phyloP scores from a whole-genome alignment of 2,888 invertebrate species.

The Oligia fasciuncula region DNA sequence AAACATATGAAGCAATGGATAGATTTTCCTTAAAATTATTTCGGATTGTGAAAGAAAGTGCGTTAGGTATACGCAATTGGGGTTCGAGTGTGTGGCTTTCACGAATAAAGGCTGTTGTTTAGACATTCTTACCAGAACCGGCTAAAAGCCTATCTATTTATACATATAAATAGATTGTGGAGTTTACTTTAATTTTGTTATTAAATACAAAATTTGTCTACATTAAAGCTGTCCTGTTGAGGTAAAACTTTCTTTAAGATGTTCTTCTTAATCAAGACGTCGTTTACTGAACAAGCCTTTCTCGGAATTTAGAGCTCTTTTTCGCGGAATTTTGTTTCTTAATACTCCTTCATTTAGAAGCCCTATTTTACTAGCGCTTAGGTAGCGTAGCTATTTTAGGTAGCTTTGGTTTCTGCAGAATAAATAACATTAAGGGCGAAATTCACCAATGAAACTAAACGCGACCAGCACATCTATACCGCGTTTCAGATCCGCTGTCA shows the following conservation, averaged over 20 bases:
- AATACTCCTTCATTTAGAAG: slow-evolving; percentile 7
- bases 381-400: background rate
- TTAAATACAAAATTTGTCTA: no score
- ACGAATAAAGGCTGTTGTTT: background rate
- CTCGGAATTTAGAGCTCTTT: slow-evolving; percentile 28
- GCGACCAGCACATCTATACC: no score
- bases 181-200: background rate
- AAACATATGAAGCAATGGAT: background rate
- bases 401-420: background rate
- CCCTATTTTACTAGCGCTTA: background rate
- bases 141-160: background rate
- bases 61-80: background rate
- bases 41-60: background rate
- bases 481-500: no score
- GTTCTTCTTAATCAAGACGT: slow-evolving; percentile 7
- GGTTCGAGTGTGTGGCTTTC: background rate
- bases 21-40: background rate
- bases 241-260: background rate
- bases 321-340: slow-evolving; percentile 33
- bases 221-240: background rate
- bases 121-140: background rate
- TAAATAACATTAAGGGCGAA: background rate
- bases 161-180: background rate
- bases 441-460: no score
- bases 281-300: slow-evolving; percentile 22